Evolutionary conservation across 2,888 invertebrate genomes (phyloP).

Genomic region (Lasioglossum villosulum): DNA sequence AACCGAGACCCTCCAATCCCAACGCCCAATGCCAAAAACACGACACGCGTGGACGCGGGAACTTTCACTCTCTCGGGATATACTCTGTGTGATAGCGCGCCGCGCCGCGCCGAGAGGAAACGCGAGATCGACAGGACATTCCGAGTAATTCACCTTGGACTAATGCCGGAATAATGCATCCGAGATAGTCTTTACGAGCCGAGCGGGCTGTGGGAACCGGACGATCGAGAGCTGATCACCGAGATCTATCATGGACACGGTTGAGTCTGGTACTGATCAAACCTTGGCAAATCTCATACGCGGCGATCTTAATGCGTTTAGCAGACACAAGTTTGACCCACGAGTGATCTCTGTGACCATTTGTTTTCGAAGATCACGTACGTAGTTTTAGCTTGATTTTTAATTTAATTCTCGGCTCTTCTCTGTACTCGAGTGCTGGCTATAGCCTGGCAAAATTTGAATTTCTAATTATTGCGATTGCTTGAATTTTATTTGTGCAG

Average conservation of each 20-base stretch:
- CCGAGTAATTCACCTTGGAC: conserved; percentile 6
- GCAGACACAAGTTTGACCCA: too few relatives aligned
- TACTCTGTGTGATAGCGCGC: conserved; percentile 23
- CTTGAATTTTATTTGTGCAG: too few relatives aligned
- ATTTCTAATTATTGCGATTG: too few relatives aligned
- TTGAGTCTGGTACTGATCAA: neutral
- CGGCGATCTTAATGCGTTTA: neutral
- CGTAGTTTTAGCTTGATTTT: too few relatives aligned
- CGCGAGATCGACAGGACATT: conserved; percentile 8
- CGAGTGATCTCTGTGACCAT: too few relatives aligned
- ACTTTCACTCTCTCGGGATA: conserved; percentile 75
- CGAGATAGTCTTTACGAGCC: neutral
- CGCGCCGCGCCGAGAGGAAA: neutral
- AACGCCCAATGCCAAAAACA: conserved; percentile 82
- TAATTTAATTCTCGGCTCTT: too few relatives aligned
- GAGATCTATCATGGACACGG: neutral
- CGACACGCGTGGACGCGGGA: conserved; percentile 68
- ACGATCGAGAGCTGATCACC: neutral
- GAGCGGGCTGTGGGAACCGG: neutral
- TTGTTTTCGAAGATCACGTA: too few relatives aligned
- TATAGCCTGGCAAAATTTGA: too few relatives aligned
- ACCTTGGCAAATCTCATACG: neutral
- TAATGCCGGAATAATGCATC: conserved; percentile 9
- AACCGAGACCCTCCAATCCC: conserved; percentile 79
- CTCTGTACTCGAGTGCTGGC: too few relatives aligned